Conservation (phyloP, 2,888 invertebrate species). For the Sinopyrophorus schimmeli region DNA sequence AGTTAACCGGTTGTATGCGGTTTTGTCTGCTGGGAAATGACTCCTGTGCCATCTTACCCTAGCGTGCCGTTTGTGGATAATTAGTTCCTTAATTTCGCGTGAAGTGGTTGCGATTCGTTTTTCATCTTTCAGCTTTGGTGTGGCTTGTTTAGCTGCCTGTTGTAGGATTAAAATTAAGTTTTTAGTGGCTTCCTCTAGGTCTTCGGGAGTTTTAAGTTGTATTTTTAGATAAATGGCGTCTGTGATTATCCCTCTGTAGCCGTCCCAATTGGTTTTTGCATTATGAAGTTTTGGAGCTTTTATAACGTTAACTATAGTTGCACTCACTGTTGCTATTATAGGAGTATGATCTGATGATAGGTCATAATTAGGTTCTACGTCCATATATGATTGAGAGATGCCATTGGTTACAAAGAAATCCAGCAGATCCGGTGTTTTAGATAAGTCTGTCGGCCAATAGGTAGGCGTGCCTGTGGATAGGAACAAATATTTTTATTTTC, state of each 20-base stretch:
- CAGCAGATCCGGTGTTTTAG: slow-evolving; percentile 37
- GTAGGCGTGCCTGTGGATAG: slow-evolving; percentile 35
- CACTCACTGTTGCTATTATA: slow-evolving; percentile 22
- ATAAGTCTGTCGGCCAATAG: slow-evolving; percentile 35
- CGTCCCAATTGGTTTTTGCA: slow-evolving; percentile 13
- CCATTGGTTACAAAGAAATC: slow-evolving; percentile 36
- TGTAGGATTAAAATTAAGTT: neutral
- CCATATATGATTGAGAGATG: slow-evolving; percentile 18
- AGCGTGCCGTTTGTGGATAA: slow-evolving; percentile 4
- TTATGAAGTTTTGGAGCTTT: slow-evolving; percentile 11
- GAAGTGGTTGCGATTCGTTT: slow-evolving; percentile 9
- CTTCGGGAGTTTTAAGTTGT: neutral
- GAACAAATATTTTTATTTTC: neutral
- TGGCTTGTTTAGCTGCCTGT: neutral
- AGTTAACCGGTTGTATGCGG: slow-evolving; percentile 16
- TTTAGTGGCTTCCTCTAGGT: neutral
- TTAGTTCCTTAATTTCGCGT: slow-evolving; percentile 18
- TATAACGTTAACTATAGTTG: slow-evolving; percentile 16
- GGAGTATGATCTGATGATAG: no score
- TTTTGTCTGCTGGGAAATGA: slow-evolving; percentile 26
- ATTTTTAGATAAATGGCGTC: neutral
- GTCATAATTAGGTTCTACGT: slow-evolving; percentile 14
- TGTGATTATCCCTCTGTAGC: neutral
- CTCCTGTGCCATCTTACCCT: slow-evolving; percentile 27
- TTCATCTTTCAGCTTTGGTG: neutral